Percentiles rank a stretch among this genome's conserved stretches.
Evolutionary conservation across 2,888 invertebrate genomes (phyloP).

Genomic region (Cheilosia pagana): DNA sequence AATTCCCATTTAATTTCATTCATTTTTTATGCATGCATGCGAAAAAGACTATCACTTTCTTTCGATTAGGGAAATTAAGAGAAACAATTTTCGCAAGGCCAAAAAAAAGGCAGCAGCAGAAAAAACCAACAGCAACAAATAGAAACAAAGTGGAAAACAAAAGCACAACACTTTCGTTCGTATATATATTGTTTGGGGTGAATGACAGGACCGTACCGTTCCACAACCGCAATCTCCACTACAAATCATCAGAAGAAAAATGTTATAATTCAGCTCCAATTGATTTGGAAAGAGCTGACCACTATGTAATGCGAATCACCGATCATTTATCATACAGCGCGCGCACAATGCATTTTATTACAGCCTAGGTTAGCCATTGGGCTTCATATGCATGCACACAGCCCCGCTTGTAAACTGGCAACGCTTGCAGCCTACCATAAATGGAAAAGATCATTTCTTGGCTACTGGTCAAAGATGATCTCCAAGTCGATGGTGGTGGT

Average conservation of each 20-base stretch:
- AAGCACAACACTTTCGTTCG: conserved; percentile 40
- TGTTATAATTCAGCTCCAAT: conserved; percentile 18
- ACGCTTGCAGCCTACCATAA: background rate
- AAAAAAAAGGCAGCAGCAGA: background rate
- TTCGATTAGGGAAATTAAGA: conserved; percentile 57
- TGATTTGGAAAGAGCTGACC: background rate
- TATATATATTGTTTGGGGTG: conserved; percentile 4
- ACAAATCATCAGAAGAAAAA: conserved; percentile 12
- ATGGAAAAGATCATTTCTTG: conserved; percentile 8
- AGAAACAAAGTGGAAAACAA: conserved; percentile 36
- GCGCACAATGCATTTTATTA: too few relatives aligned
- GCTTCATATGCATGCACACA: background rate
- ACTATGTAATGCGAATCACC: background rate
- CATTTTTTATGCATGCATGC: conserved; percentile 12
- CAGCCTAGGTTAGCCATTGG: background rate
- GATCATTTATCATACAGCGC: conserved; percentile 8
- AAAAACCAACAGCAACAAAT: background rate
- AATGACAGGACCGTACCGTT: conserved; percentile 57
- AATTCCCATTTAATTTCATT: conserved; percentile 10
- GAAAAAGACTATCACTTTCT: conserved; percentile 41
- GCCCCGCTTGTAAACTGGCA: background rate
- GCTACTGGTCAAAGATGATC: background rate
- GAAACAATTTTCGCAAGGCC: conserved; percentile 31
- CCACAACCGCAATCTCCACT: conserved; percentile 47
- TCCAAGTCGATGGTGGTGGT: background rate